Percentiles rank a stretch among this genome's conserved stretches.
phyloP scores from a whole-genome alignment of 1,140 invertebrate species.

The Cepaea nemoralis region DNA sequence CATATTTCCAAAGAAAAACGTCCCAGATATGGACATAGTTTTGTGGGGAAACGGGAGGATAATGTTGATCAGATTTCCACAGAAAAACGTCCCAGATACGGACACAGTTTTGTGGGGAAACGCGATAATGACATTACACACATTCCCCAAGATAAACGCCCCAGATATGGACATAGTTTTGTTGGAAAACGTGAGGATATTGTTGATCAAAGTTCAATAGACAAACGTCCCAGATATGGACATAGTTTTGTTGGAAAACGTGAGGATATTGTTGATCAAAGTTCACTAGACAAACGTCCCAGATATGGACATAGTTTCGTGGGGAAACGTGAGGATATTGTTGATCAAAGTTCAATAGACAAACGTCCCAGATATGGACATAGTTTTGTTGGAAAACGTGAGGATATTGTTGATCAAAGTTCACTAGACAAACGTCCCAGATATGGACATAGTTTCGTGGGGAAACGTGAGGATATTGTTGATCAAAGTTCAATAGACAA shows the following conservation, averaged over 20 bases:
- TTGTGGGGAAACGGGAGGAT: no score
- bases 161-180: neutral
- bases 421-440: no score
- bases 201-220: no score
- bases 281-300: neutral
- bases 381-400: neutral
- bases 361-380: slow-evolving; percentile 5
- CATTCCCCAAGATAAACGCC: neutral
- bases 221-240: neutral
- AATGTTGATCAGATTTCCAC: neutral
- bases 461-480: no score
- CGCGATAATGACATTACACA: neutral
- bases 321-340: neutral
- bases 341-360: neutral
- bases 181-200: neutral
- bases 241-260: neutral
- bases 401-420: neutral
- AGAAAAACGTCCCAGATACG: neutral
- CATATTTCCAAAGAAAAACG: no score
- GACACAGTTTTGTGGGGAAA: slow-evolving; percentile 14
- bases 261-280: neutral
- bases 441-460: no score
- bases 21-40: no score
- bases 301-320: slow-evolving; percentile 10
- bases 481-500: no score